Evolutionary conservation across 2,888 invertebrate species (phyloP).

Genomic region (Malachius bipustulatus): DNA sequence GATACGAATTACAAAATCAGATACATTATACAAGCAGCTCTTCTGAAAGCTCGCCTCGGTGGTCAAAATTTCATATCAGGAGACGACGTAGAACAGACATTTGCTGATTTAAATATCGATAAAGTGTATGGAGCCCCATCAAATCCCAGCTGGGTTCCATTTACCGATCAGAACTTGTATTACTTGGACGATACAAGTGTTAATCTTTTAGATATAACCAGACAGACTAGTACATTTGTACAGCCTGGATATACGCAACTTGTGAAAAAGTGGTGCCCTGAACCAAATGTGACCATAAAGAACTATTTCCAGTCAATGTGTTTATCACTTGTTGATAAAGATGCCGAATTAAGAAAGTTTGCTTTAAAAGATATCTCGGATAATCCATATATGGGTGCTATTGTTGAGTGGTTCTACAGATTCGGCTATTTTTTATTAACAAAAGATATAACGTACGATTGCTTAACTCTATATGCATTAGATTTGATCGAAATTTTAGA

Average conservation of each 20-base stretch:
- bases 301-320: conserved; percentile 31
- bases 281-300: conserved; percentile 24
- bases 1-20: no score
- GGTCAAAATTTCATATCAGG: conserved; percentile 29
- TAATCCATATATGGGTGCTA: conserved; percentile 47
- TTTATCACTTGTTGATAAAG: conserved; percentile 42
- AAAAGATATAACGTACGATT: conserved; percentile 39
- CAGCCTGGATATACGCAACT: conserved; percentile 29
- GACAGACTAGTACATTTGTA: conserved; percentile 23
- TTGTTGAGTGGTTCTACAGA: conserved; percentile 49
- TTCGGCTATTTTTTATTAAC: conserved; percentile 46
- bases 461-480: conserved; percentile 34
- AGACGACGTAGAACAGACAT: conserved; percentile 31
- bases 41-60: conserved; percentile 29
- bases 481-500: conserved; percentile 48
- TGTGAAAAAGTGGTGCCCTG: conserved; percentile 29
- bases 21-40: no score
- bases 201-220: conserved; percentile 28
- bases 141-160: conserved; percentile 29
- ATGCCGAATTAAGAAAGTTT: conserved; percentile 40
- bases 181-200: conserved; percentile 29
- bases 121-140: conserved; percentile 31
- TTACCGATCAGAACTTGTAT: conserved; percentile 28
- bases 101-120: conserved; percentile 29
- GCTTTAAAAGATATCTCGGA: conserved; percentile 45